Evolutionary conservation across 2,888 invertebrate genomes (phyloP), one percentile per base, ranked within the genome.

Genomic region (Deilephila elpenor): DNA sequence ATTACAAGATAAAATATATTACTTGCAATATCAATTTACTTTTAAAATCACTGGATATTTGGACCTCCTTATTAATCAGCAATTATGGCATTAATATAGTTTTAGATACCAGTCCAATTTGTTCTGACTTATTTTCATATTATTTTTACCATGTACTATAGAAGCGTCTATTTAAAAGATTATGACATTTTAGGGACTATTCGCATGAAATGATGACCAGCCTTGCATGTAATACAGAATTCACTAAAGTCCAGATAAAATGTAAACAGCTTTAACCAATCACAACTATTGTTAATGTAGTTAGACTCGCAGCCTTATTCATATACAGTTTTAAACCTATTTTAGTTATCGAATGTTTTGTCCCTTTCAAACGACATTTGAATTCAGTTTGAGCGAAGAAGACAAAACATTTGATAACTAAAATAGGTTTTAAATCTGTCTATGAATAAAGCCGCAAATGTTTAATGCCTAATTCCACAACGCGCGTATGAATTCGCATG

Each of bases 1-100:
- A 56, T n/a, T n/a, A 56, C 56, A 56, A 56, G 56, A 17, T 56
- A 56, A 56, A 56, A 56, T n/a, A 53, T 53, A 56, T 56, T 56
- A 56, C n/a, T 56, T 56, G 56, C 7, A 56, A n/a, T 56, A n/a
- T 56, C 5, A n/a, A 56, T 56, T 17, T 19, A 19, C 7, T 56
- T 56, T n/a, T n/a, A n/a, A 56, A 56, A 56, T 6, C 56, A 56
- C 17, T 56, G 19, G 6, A 5, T 56, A 17, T 56, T 56, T 6
- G 19, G 5, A 17, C 7, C 56, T n/a, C 3, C 56, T 56, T n/a
- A n/a, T 56, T 56, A 6, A n/a, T 6, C 56, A 56, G n/a, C n/a
- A 6, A 56, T 4, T 19, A 56, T 0, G 7, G 56, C 56, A 19
- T n/a, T 56, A 19, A 11, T 19, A 56, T 56, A 56, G 53, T 56